These are phyloP conservation scores for Exephanes ischioxanthus DNA, from an alignment of 2,888 invertebrate genomes.

Conservation along the genomic window DNA sequence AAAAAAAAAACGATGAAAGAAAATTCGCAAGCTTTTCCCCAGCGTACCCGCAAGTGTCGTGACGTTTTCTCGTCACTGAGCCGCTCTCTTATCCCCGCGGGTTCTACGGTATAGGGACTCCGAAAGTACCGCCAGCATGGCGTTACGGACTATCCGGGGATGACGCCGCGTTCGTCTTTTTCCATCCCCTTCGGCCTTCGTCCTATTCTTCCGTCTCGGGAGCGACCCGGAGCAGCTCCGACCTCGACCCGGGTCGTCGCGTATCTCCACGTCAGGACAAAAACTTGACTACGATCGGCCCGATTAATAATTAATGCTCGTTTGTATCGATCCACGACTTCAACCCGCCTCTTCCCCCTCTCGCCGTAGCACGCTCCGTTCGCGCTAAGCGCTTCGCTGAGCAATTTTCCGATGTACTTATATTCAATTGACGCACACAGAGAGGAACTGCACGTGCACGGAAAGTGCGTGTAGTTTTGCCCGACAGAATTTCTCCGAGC, in stretches of 20 bases:
- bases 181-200: not conserved
- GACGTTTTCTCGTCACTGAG: conserved; percentile 29
- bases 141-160: conserved; percentile 55
- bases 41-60: conserved; percentile 23
- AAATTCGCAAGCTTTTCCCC: conserved; percentile 7
- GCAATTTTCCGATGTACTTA: conserved; percentile 8
- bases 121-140: conserved; percentile 48
- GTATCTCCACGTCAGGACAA: conserved; percentile 15
- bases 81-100: conserved; percentile 33
- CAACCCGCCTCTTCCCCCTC: conserved; percentile 35
- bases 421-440: conserved; percentile 12
- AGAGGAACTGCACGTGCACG: not conserved
- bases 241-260: not conserved
- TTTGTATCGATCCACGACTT: conserved; percentile 73
- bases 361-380: not conserved
- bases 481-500: conserved; percentile 9
- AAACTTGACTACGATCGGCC: conserved; percentile 68
- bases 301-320: conserved; percentile 73
- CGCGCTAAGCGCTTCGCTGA: not conserved
- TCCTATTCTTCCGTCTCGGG: not conserved
- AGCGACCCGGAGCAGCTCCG: not conserved
- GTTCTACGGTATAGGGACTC: conserved; percentile 67
- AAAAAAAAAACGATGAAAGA: conserved; percentile 10
- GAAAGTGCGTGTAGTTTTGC: conserved; percentile 12
- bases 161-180: conserved; percentile 28